Conservation (phyloP, 2,113 vertebrate genomes). For the Martes martes region DNA sequence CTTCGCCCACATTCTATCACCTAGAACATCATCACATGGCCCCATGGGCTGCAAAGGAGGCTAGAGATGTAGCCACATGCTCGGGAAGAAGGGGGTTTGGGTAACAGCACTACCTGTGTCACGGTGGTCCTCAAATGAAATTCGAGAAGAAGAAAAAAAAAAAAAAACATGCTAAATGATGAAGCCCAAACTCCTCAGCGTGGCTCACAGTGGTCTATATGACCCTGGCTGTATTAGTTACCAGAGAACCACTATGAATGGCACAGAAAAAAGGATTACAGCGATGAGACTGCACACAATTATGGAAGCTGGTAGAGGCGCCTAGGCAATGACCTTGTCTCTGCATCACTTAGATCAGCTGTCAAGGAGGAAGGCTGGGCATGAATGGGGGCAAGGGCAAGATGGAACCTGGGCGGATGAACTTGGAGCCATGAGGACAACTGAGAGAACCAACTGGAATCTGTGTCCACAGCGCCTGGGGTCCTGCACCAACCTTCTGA, state of each 20-base stretch:
- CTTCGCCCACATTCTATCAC: neutral
- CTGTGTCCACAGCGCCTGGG: neutral
- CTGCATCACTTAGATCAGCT: neutral
- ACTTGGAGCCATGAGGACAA: neutral
- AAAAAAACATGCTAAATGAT: neutral
- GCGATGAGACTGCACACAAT: neutral
- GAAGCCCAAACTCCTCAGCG: neutral
- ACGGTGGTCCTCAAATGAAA: neutral
- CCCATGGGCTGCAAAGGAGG: neutral
- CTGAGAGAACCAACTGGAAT: neutral
- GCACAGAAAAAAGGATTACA: neutral
- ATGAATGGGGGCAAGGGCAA: neutral
- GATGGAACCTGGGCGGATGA: neutral
- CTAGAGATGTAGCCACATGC: neutral
- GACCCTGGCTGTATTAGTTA: neutral
- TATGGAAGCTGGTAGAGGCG: neutral
- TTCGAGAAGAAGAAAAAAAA: neutral
- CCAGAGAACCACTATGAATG: neutral
- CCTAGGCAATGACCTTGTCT: neutral
- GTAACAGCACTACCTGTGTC: neutral
- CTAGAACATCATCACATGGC: neutral
- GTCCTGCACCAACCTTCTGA: neutral
- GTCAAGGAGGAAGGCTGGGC: neutral
- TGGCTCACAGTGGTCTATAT: neutral
- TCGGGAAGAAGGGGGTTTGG: neutral